Percentiles rank a stretch among this genome's conserved stretches.
phyloP scores from a whole-genome alignment of 1,140 invertebrate genomes.

The Akabosia matsudoensis region DNA sequence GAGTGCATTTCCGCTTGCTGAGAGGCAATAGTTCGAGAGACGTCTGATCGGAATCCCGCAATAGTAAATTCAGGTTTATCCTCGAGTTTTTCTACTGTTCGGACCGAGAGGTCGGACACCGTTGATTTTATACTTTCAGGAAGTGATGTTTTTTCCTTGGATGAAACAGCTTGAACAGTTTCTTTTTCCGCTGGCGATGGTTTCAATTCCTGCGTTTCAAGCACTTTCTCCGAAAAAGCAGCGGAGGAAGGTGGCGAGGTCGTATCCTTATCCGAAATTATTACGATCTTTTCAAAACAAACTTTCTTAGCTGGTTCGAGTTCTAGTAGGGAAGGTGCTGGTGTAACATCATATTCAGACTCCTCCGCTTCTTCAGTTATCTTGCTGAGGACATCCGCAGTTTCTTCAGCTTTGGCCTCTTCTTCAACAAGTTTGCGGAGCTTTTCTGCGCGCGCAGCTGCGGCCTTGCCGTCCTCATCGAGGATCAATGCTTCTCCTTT shows the following conservation, averaged over 20 bases:
- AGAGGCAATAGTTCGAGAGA: background rate
- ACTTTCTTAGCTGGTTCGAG: background rate
- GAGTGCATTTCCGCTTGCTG: background rate
- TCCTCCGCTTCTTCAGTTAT: slow-evolving; percentile 8
- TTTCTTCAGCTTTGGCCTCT: background rate
- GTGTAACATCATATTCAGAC: background rate
- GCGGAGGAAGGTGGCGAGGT: background rate
- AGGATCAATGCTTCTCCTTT: slow-evolving; percentile 1
- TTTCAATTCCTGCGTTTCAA: background rate
- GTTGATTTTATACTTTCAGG: no score
- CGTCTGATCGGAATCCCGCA: background rate
- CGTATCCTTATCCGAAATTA: slow-evolving; percentile 23
- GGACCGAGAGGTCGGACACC: no score
- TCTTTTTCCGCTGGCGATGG: background rate
- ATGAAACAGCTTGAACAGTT: background rate
- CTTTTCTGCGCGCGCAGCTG: slow-evolving; percentile 8
- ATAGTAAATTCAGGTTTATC: background rate
- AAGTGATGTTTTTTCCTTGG: background rate
- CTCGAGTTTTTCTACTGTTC: background rate
- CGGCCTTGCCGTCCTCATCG: slow-evolving; percentile 2
- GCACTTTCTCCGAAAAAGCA: background rate
- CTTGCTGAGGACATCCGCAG: background rate
- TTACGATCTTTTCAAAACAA: background rate
- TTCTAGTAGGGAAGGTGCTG: background rate
- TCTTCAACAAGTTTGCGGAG: background rate